A percentile compares a stretch with the other conserved stretches of the same genome.
Evolutionary conservation across 2,888 invertebrate genomes (phyloP).

Genomic region (Ceriagrion tenellum): DNA sequence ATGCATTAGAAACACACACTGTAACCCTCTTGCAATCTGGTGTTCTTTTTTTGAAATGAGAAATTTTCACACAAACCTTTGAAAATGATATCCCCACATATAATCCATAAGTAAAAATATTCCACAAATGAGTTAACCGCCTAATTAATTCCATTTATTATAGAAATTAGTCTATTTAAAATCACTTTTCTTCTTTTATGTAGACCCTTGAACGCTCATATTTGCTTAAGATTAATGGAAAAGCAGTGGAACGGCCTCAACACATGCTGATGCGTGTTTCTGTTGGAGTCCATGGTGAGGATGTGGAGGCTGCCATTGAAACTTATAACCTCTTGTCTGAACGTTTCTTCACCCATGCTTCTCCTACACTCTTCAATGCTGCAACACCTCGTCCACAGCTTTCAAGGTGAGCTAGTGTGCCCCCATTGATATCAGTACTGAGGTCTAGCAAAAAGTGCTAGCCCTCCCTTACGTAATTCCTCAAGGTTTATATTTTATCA

Average conservation of each 20-base stretch:
- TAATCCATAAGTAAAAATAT: no score
- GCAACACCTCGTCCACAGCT: constrained; percentile 95
- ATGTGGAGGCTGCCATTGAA: constrained; percentile 95
- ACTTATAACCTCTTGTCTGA: constrained; percentile 98
- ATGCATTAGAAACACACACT: no score
- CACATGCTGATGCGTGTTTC: constrained; percentile 99
- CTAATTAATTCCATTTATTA: no score
- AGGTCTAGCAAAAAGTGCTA: no score
- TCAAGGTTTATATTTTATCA: no score
- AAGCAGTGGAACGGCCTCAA: constrained; percentile 97
- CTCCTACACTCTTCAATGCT: constrained; percentile 97
- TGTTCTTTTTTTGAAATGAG: no score
- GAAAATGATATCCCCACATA: no score
- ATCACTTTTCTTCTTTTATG: constrained; percentile 70
- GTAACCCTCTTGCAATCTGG: no score
- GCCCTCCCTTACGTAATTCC: no score
- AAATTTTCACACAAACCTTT: no score
- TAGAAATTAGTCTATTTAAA: no score
- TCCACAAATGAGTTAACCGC: no score
- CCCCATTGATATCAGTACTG: neutral
- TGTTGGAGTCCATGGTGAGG: constrained; percentile 96
- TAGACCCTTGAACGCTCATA: constrained; percentile 96
- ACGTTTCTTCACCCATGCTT: constrained; percentile 98
- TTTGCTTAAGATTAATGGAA: constrained; percentile 92
- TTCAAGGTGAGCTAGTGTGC: constrained; percentile 82